Base-by-base conservation (phyloP, 1,140 invertebrate genomes). In the Aphidius ervi region DNA sequence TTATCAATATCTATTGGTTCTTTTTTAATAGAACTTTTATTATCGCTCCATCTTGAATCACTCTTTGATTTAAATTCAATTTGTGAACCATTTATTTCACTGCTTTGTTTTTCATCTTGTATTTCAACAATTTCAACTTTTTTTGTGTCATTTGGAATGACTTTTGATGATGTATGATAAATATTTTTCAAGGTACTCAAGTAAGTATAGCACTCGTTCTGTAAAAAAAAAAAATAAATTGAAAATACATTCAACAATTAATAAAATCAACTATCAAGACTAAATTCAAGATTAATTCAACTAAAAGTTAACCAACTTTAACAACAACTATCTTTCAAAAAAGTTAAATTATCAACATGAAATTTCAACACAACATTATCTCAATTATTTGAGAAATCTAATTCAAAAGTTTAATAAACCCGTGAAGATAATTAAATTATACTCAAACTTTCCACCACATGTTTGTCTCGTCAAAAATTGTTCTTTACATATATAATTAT, bases 71-170 rank as follows among this genome's bases (percentile, higher is more conserved):
- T 80, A 10, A 61, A 70, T 43, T 80, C 78, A 45, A 59, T 49
- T 50, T 76, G 77, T 0, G 78, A 72, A 5, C 78, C 78, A 37
- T 80, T 81, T 16, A 79, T 63, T 65, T 81, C 77, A 23, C 63
- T 59, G 4, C 68, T 53, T 48, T 67, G 56, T 62, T 77, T 80
- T 56, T 80, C 78, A 46, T 79, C 77, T 57, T 79, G 75, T 46
- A 80, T 80, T 61, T 80, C 78, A 6, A 80, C 78, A 20, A 80
- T 56, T 64, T 80, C 78, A 1, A 80, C 78, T 58, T 75, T 75
- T 39, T 77, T 79, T 5, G 67, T 67, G 43, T 80, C 78, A 23
- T 65, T 61, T 46, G 76, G 77, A 48, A 80, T 62, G 58, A 73
- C 69, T 66, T 80, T 80, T 37, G 73, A 70, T 16, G 77, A 70